Base-by-base conservation (phyloP, 1,140 invertebrate species). In the Melipona quadrifasciata region DNA sequence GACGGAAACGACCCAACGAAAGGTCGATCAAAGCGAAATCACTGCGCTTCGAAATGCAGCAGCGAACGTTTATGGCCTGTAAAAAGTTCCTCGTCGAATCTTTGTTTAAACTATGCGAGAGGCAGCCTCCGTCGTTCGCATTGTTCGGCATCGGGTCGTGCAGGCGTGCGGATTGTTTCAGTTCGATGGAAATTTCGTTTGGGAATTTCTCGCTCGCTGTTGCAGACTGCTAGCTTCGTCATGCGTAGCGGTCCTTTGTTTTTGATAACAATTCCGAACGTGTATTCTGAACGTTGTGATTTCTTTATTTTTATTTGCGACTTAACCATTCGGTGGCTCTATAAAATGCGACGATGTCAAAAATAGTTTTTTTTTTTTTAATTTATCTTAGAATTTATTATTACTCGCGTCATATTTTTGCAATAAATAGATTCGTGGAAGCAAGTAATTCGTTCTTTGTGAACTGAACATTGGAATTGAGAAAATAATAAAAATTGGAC, bases 21-120 rank as follows among this genome's bases (percentile, higher is more conserved):
- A 92, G 90, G 87, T 92, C 91, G 93, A 94, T 93, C 93, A 91
- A 92, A 92, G 81, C 64, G 71, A 90, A 94, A 93, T 94, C 92
- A 93, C 88, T 85, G 81, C 53, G 71, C 75, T 76, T 77, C 70
- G 65, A 78, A 84, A 73, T 65, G 76, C 82, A 34, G 31, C 65
- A 70, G 53, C 74, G 74, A 76, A 8, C 55, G 72, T 83, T 83
- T 83, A 83, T 71, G 74, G 75, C 8, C 81, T 78, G 81, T 78
- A 83, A 83, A 83, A 83, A 78, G 70, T 71, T 70, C 39, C 75
- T 70, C 65, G 74, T n/a, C 39, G 21, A 51, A 53, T 78, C 75
- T 58, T 78, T 83, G 81, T 78, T 83, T 78, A 78, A 83, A 78
- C 19, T 27, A 19, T 19, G 4, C n/a, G 55, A n/a, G 21, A 31